Percentiles rank a stretch among this genome's conserved stretches.
Conservation (phyloP, 2,113 vertebrate genomes). For the Scomber scombrus region DNA sequence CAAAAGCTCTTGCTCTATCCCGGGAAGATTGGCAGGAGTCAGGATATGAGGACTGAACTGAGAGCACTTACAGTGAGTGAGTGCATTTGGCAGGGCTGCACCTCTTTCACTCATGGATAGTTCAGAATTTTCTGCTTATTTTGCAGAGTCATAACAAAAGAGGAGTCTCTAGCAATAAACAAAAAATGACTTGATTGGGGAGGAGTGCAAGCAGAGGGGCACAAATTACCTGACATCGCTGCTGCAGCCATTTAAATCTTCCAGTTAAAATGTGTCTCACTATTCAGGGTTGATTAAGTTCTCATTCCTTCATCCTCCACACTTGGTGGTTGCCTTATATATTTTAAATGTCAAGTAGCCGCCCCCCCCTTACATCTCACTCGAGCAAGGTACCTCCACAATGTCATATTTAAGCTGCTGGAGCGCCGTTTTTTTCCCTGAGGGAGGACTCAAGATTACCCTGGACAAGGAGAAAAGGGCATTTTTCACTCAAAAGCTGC, state of each 20-base stretch:
- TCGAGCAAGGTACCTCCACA: neutral
- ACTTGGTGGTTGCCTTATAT: neutral
- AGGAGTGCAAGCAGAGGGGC: neutral
- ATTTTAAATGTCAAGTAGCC: constrained; percentile 6
- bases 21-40: constrained; percentile 61
- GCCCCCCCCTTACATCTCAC: neutral
- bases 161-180: constrained; percentile 28
- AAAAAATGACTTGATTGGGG: constrained; percentile 10
- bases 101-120: constrained; percentile 31
- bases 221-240: neutral
- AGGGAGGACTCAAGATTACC: neutral
- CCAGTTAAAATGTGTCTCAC: constrained; percentile 13
- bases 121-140: constrained; percentile 47
- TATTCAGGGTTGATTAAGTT: constrained; percentile 38
- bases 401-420: neutral
- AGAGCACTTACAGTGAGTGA: constrained; percentile 63
- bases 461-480: neutral
- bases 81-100: constrained; percentile 63
- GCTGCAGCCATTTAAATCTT: constrained; percentile 14
- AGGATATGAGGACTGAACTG: constrained; percentile 61
- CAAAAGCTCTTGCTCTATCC: constrained; percentile 39
- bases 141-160: constrained; percentile 56
- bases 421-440: neutral
- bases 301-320: neutral
- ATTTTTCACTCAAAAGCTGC: constrained; percentile 6